Conservation (phyloP, 2,797 vertebrate species). For the Anisognathus igniventris region DNA sequence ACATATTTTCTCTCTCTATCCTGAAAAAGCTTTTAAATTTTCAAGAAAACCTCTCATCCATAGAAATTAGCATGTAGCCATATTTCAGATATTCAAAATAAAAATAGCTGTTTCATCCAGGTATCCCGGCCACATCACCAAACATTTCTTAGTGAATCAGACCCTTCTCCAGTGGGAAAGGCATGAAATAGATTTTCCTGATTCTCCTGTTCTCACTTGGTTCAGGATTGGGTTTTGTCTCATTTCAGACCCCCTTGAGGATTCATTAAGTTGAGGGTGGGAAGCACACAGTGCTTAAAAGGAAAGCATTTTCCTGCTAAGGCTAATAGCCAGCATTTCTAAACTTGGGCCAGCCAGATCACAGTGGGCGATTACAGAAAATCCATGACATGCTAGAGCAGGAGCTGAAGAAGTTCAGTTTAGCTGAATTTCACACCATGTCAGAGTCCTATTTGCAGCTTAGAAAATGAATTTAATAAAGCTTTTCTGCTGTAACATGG, state of each 20-base stretch:
- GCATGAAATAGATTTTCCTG: neutral
- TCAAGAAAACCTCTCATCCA: neutral
- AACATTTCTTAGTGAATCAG: neutral
- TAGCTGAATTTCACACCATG: slow-evolving; percentile 41
- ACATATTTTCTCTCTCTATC: neutral
- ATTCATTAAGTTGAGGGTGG: slow-evolving; percentile 1
- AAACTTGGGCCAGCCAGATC: slow-evolving; percentile 40
- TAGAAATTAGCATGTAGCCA: neutral
- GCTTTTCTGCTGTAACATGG: slow-evolving; percentile 35
- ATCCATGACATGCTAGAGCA: slow-evolving; percentile 40
- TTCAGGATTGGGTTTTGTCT: slow-evolving; percentile 9
- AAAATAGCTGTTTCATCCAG: neutral
- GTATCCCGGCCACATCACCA: neutral
- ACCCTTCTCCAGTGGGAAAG: neutral
- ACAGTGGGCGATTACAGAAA: slow-evolving; percentile 36
- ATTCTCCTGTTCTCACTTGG: neutral
- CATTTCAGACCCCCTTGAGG: slow-evolving; percentile 18
- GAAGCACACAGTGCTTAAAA: neutral
- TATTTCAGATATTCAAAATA: neutral
- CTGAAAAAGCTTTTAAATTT: neutral
- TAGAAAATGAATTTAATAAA: slow-evolving; percentile 47
- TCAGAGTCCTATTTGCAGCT: slow-evolving; percentile 50
- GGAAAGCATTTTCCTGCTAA: slow-evolving; percentile 2
- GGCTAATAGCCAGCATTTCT: slow-evolving; percentile 32
- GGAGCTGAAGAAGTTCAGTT: slow-evolving; percentile 27